Evolutionary conservation across 2,888 invertebrate genomes (phyloP).

Genomic region (Fragum whitleyi): DNA sequence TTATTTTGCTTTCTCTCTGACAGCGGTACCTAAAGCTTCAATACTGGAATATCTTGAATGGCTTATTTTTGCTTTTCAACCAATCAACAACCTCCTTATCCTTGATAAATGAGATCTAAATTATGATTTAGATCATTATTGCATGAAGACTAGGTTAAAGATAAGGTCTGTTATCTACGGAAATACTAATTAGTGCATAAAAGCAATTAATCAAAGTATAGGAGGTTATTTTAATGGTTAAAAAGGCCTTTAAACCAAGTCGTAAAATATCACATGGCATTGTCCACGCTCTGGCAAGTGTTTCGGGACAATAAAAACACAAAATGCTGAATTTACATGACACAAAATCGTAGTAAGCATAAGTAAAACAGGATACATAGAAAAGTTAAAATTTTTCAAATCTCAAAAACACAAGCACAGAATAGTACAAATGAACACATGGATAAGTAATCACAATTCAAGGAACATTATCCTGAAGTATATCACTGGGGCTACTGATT

Average conservation of each 20-base stretch:
- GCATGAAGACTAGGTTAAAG: no score
- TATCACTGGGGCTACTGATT: background rate
- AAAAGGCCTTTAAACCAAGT: background rate
- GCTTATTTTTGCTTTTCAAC: background rate
- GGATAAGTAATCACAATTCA: conserved; percentile 30
- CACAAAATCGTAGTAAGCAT: conserved; percentile 46
- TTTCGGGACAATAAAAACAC: conserved; percentile 34
- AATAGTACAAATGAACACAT: conserved; percentile 58
- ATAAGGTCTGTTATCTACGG: no score
- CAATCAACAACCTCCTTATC: background rate
- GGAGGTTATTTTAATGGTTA: background rate
- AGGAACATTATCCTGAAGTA: background rate
- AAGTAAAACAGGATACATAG: conserved; percentile 48
- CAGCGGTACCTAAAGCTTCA: background rate
- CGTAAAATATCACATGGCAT: conserved; percentile 58
- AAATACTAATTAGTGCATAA: no score
- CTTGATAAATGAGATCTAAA: no score
- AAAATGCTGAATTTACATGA: conserved; percentile 53
- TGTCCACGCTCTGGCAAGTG: conserved; percentile 55
- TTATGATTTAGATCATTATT: no score
- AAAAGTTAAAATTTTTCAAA: conserved; percentile 61
- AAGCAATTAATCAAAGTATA: background rate
- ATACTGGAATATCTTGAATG: background rate
- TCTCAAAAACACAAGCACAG: conserved; percentile 61
- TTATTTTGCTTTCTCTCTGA: background rate